Evolutionary conservation across 2,888 invertebrate genomes (phyloP).

Genomic region (Crepidodera aurea): DNA sequence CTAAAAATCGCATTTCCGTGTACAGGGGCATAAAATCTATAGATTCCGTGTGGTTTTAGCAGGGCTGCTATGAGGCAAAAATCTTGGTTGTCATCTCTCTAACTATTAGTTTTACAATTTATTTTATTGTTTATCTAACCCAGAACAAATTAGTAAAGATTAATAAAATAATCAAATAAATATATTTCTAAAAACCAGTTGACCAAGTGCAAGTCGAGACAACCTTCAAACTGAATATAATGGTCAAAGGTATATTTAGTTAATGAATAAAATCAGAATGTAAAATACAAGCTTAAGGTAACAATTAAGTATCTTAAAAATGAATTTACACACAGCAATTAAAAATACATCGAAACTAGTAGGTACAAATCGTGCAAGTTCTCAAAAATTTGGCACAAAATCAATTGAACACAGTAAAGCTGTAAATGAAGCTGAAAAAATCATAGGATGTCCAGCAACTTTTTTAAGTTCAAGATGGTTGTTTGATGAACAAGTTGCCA

Average conservation of each 20-base stretch:
- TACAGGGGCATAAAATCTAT: no score
- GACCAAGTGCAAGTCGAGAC: not conserved
- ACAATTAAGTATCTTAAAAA: not conserved
- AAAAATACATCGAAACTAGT: not conserved
- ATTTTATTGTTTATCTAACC: no score
- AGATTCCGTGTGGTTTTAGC: no score
- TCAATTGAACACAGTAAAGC: slow-evolving; percentile 42
- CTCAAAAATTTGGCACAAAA: slow-evolving; percentile 33
- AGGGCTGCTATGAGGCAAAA: no score
- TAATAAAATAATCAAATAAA: no score
- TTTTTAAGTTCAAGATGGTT: slow-evolving; percentile 91
- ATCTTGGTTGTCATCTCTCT: no score
- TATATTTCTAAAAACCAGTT: no score
- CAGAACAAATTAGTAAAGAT: no score
- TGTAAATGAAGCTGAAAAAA: slow-evolving; percentile 91
- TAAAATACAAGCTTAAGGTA: not conserved
- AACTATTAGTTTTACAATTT: no score
- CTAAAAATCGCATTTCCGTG: no score
- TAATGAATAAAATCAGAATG: not conserved
- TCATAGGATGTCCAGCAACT: slow-evolving; percentile 95
- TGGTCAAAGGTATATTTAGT: not conserved
- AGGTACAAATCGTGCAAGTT: not conserved
- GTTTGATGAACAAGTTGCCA: slow-evolving; percentile 94
- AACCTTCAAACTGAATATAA: not conserved
- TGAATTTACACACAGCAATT: not conserved